These are phyloP conservation scores for Columba guinea DNA, from an alignment of 2,797 vertebrate species.

Conservation along the genomic window DNA sequence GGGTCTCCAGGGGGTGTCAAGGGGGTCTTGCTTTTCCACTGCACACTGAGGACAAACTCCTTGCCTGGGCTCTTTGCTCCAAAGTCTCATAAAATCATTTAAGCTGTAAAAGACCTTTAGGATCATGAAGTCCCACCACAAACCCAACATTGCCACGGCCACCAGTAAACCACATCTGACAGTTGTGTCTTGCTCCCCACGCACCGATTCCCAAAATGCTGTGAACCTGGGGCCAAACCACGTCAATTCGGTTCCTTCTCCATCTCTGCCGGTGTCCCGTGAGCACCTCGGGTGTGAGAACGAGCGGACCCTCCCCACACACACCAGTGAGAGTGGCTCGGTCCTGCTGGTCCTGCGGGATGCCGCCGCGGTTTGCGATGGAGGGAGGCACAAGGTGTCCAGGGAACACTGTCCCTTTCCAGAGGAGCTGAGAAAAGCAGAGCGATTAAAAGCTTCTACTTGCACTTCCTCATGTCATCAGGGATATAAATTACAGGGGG, in stretches of 20 bases:
- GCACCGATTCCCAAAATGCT: background rate
- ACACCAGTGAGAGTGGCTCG: rapidly evolving
- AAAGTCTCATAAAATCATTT: background rate
- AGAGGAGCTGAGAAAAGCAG: background rate
- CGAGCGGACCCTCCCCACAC: rapidly evolving
- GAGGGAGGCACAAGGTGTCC: background rate
- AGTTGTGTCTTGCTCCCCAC: background rate
- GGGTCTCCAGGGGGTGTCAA: too few species aligned
- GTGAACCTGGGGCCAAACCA: background rate
- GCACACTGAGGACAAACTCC: background rate
- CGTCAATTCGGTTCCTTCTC: background rate
- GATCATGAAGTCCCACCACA: rapidly evolving
- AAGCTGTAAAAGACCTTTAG: background rate
- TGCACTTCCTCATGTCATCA: background rate
- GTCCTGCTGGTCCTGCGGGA: background rate
- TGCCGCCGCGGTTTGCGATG: background rate
- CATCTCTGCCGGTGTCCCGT: rapidly evolving
- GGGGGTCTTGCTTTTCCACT: background rate
- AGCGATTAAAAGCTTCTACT: background rate
- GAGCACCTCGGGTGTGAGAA: rapidly evolving
- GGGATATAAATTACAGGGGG: background rate
- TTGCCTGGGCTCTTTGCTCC: background rate
- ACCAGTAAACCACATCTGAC: background rate
- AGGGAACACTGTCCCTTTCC: background rate
- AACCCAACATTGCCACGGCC: background rate